Conservation (phyloP, 2,113 vertebrate genomes). For the Chloroceryle aenea region DNA sequence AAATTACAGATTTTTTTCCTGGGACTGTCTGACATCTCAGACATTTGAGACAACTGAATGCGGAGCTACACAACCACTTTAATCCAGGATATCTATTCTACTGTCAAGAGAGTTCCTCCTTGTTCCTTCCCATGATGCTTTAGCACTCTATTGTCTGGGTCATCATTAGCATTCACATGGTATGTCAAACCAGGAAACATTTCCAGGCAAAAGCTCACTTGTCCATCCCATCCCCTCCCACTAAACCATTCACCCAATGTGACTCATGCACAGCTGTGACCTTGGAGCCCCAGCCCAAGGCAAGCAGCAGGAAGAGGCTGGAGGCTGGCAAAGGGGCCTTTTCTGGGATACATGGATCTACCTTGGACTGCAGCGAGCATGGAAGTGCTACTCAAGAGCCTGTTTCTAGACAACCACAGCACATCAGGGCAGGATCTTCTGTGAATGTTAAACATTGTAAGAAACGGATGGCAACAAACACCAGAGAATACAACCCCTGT, state of each 20-base stretch:
- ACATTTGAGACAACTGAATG: not conserved
- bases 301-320: not conserved
- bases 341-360: not conserved
- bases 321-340: not conserved
- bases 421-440: not conserved
- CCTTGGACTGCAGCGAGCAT: fast-evolving
- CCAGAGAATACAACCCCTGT: not conserved
- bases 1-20: not conserved
- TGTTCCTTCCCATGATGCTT: not conserved
- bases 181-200: not conserved
- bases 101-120: not conserved
- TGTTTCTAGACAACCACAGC: not conserved
- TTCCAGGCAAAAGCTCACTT: not conserved
- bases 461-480: not conserved
- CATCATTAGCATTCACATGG: not conserved
- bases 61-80: not conserved
- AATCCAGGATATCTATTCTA: not conserved
- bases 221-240: not conserved
- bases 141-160: not conserved
- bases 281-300: not conserved
- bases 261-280: not conserved
- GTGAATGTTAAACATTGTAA: not conserved
- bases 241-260: not conserved
- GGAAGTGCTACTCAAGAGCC: not conserved
- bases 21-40: not conserved